Base-by-base conservation (phyloP, 2,888 invertebrate genomes). In the Drosophila falleni region DNA sequence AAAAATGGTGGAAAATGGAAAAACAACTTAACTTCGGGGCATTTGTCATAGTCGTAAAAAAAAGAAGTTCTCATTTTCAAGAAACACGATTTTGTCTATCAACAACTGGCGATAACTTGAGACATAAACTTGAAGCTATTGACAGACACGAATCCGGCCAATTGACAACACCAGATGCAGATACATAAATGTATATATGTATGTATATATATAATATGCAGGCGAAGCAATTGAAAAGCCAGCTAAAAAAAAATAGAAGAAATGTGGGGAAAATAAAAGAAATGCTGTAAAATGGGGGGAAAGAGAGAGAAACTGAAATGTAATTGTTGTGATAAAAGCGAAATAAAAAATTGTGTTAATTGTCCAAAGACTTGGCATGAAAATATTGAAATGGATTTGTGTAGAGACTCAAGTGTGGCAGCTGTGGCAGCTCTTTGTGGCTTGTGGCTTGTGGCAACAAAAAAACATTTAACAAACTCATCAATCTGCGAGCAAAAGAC, bases 341-440 rank as follows among this genome's bases (percentile, higher is more conserved):
- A 53, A 53, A 74, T 86, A 77, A 76, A 80, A 71, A 83, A 83
- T 82, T 82, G 88, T 83, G 83, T 83, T 83, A 83, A 87, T 87
- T 85, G 82, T 58, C 35, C 54, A 62, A 68, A 67, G 62, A 54
- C 71, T 69, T 63, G 66, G 35, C 15, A 37, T 42, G 19, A 42
- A 81, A 71, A 64, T 64, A 53, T 29, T 50, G 55, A 62, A 58
- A 13, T 35, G 29, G 39, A 37, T 42, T 59, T 51, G 26, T 49
- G 37, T 29, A 16, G 29, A 35, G 29, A 35, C 37, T 66, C 42
- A 50, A 46, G 56, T 58, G 56, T 58, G 56, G 56, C 56, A 58
- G 11, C 44, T 44, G 51, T 23, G 37, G 41, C 41, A 8, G 50
- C 47, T 15, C 47, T 46, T 16, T 3, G 15, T n/a, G 10, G 15